Evolutionary conservation across 2,888 invertebrate species (phyloP), one percentile per base, ranked within the genome.

Genomic region (Ernsta delagoae): DNA sequence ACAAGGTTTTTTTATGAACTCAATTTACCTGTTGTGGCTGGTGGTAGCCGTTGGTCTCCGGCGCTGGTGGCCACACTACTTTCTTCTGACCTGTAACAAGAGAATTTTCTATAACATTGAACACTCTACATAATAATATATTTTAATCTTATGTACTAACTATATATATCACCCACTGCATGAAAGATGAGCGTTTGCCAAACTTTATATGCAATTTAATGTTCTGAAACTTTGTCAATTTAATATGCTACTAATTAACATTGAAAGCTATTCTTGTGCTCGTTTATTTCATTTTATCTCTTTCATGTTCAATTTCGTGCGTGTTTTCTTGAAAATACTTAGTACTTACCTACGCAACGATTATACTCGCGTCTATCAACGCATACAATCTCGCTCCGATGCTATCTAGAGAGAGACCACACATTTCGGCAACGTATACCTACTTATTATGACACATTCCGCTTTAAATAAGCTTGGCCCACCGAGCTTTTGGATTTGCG

Each of bases 11-110:
- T 11, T 54, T 9, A 54, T 31, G n/a, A n/a, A 39, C 6, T 60
- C 36, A 5, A 12, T 61, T 75, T 94, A 96, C 96, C 95, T 96
- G 95, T 84, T 94, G 94, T 85, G 92, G 75, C 80, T 95, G 94
- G 76, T 95, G 94, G 78, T 94, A 91, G 70, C 94, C 94, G 88
- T 95, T 94, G 75, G 95, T 95, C 86, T 96, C 95, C 75, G 95
- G 96, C 84, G 96, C 95, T 76, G 97, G 97, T 75, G 97, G 97
- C 97, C 97, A 97, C 89, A 97, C 96, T 82, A 97, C 97, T 92
- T 97, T 95, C 94, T 97, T 97, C 80, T 96, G 95, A 87, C 96
- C 97, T 97, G 93, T 11, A 94, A 94, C 86, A 86, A 89, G 76
- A 65, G 34, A 2, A 3, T 31, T 66, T 8, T 43, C 7, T 61